Evolutionary conservation across 2,888 invertebrate species (phyloP).

Genomic region (Noctuana brunneofusca): DNA sequence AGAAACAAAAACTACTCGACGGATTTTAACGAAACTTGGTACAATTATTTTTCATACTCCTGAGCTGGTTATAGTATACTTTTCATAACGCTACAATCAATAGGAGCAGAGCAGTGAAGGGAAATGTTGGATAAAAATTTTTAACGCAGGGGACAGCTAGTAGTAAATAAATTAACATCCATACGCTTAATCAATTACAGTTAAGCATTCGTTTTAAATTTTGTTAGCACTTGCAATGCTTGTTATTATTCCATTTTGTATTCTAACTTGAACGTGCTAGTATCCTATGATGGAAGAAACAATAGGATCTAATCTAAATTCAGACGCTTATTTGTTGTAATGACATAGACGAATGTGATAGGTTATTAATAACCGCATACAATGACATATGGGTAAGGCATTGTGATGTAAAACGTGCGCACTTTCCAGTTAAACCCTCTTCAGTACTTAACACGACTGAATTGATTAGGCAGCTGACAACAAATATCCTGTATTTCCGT

Average conservation of each 20-base stretch:
- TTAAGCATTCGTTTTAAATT: not conserved
- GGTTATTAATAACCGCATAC: not conserved
- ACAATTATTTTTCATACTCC: too few relatives aligned
- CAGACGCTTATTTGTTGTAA: not conserved
- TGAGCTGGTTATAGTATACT: too few relatives aligned
- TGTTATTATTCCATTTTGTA: not conserved
- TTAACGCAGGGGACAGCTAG: too few relatives aligned
- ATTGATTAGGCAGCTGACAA: not conserved
- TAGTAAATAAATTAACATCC: not conserved
- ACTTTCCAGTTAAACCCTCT: slow-evolving; percentile 16
- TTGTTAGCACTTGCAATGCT: not conserved
- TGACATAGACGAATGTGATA: slow-evolving; percentile 1
- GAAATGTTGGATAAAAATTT: too few relatives aligned
- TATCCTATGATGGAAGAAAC: not conserved
- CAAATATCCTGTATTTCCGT: not conserved
- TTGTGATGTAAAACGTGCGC: slow-evolving; percentile 46
- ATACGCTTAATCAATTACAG: not conserved
- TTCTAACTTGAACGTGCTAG: not conserved
- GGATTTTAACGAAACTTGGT: too few relatives aligned
- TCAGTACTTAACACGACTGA: not conserved
- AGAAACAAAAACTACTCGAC: too few relatives aligned
- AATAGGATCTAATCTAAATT: slow-evolving; percentile 1
- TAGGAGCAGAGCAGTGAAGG: too few relatives aligned
- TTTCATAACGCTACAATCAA: too few relatives aligned
- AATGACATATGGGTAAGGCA: not conserved